phyloP scores from a whole-genome alignment of 1,140 invertebrate species.

The Bombyx mori region ASM3026992v2 NC_085125.1:8879001-8879500 shows the following conservation, averaged over 20 bases:
- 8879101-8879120: conserved; percentile 33
- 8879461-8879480: conserved; percentile 26
- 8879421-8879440: conserved; percentile 54
- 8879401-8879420: conserved; percentile 66
- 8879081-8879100: conserved; percentile 47
- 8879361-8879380: conserved; percentile 80
- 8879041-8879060: conserved; percentile 1
- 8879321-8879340: conserved; percentile 40
- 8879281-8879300: conserved; percentile 52
- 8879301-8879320: conserved; percentile 66
- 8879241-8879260: conserved; percentile 18
- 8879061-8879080: conserved; percentile 41
- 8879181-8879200: conserved; percentile 17
- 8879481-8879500: conserved; percentile 27
- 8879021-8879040: too few relatives aligned
- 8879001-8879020: too few relatives aligned
- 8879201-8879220: conserved; percentile 23
- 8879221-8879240: conserved; percentile 22
- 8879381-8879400: conserved; percentile 76
- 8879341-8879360: conserved; percentile 77
- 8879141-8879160: background rate
- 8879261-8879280: conserved; percentile 19
- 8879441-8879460: conserved; percentile 51
- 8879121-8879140: conserved; percentile 10
- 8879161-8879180: background rate